Conservation (phyloP, 2,113 vertebrate species). For the Cyanoramphus novaezelandiae region DNA sequence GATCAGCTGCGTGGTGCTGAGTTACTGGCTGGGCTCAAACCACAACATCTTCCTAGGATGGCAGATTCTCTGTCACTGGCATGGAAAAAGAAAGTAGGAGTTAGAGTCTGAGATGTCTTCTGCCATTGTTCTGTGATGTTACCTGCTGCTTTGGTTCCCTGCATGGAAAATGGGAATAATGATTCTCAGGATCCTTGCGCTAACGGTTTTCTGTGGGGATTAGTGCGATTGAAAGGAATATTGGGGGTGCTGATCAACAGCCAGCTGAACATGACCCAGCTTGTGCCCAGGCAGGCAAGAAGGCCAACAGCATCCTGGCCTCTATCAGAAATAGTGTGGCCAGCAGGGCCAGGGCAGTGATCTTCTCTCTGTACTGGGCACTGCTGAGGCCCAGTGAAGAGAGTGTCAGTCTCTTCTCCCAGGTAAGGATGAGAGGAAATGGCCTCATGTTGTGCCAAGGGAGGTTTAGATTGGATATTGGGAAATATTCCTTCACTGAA, state of each 20-base stretch:
- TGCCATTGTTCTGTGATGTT: not conserved
- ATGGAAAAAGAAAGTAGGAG: not conserved
- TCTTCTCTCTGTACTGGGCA: not conserved
- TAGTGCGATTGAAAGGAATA: not conserved
- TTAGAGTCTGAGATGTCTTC: not conserved
- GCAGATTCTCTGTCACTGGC: not conserved
- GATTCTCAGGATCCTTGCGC: not conserved
- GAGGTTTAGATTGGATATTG: not conserved
- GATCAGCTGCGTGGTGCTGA: not conserved
- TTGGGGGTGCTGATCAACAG: not conserved
- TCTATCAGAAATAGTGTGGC: accelerated
- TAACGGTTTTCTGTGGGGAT: not conserved
- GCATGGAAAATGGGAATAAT: not conserved
- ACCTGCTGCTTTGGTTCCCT: not conserved
- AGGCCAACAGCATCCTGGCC: not conserved
- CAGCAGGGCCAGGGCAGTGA: not conserved
- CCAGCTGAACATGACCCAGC: not conserved
- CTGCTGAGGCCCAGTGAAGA: not conserved
- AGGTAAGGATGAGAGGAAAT: not conserved
- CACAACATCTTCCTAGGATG: not conserved
- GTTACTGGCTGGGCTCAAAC: not conserved
- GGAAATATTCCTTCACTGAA: not conserved
- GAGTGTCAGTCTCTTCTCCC: not conserved
- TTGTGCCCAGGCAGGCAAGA: not conserved
- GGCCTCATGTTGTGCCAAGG: too few relatives aligned